phyloP scores from a whole-genome alignment of 2,113 vertebrate genomes.

The Nansenia antarctica region DNA sequence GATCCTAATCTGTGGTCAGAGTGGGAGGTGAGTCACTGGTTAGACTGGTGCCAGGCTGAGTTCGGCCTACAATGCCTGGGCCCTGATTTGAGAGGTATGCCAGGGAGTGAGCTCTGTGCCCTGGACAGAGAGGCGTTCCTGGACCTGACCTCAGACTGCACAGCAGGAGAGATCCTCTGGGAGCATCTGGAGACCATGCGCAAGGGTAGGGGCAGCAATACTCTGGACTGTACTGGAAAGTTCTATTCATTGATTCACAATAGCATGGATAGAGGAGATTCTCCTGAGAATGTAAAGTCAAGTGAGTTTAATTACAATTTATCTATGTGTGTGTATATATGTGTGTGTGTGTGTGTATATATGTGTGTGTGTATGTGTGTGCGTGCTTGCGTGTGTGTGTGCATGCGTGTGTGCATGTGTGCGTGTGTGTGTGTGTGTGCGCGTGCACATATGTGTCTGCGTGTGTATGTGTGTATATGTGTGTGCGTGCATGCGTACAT shows the following conservation, averaged over 20 bases:
- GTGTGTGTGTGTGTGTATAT: no score
- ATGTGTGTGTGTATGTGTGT: no score
- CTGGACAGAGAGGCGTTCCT: conserved; percentile 67
- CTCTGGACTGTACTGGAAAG: not conserved
- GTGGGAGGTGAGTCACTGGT: conserved; percentile 72
- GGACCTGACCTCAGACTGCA: conserved; percentile 56
- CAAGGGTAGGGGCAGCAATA: conserved; percentile 43
- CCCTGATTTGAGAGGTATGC: conserved; percentile 55
- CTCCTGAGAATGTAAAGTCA: no score
- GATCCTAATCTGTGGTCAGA: conserved; percentile 67
- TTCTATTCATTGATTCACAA: not conserved
- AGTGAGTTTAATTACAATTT: no score
- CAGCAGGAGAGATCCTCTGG: conserved; percentile 72
- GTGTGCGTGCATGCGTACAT: no score
- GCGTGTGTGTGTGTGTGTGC: no score
- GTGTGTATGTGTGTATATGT: no score
- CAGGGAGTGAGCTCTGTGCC: conserved; percentile 57
- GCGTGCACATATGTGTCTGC: no score
- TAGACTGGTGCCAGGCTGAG: conserved; percentile 72
- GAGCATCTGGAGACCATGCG: conserved; percentile 73
- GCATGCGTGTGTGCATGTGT: no score
- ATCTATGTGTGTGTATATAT: no score
- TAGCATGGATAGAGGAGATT: not conserved
- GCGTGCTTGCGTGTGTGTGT: no score
- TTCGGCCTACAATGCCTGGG: conserved; percentile 62